A percentile compares a stretch with the other conserved stretches of the same genome.
These are phyloP conservation scores for Leptothorax acervorum DNA, from an alignment of 2,888 invertebrate species.

Conservation along the genomic window DNA sequence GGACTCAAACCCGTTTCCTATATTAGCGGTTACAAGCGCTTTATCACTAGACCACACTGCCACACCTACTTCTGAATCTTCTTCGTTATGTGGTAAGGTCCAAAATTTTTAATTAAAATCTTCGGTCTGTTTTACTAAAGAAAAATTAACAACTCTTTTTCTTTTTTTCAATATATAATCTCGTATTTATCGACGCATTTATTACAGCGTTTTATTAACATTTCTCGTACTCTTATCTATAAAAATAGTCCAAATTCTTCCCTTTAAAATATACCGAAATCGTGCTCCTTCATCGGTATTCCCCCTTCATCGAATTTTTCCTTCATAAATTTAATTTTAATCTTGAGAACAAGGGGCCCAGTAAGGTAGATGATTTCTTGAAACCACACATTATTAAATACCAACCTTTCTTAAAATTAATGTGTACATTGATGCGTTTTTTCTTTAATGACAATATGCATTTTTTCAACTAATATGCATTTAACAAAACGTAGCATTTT, in stretches of 20 bases:
- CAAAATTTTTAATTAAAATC: background rate
- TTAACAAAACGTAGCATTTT: background rate
- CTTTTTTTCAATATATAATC: background rate
- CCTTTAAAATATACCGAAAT: background rate
- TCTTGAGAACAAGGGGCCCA: background rate
- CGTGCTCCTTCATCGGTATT: background rate
- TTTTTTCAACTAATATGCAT: background rate
- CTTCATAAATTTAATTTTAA: background rate
- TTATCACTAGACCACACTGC: too few relatives aligned
- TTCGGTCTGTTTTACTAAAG: background rate
- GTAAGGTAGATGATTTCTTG: background rate
- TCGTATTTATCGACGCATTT: background rate
- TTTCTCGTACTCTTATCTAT: background rate
- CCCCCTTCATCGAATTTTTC: background rate
- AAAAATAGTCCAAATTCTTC: background rate
- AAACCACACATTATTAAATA: background rate
- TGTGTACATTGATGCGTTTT: background rate
- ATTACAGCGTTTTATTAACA: background rate
- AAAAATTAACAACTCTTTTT: background rate
- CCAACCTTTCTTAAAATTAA: background rate
- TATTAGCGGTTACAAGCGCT: too few relatives aligned
- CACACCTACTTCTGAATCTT: background rate
- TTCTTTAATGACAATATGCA: background rate
- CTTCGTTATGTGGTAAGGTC: background rate
- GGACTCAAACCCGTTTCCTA: too few relatives aligned